Conservation (phyloP, 2,797 vertebrate species). For the Alauda arvensis region DNA sequence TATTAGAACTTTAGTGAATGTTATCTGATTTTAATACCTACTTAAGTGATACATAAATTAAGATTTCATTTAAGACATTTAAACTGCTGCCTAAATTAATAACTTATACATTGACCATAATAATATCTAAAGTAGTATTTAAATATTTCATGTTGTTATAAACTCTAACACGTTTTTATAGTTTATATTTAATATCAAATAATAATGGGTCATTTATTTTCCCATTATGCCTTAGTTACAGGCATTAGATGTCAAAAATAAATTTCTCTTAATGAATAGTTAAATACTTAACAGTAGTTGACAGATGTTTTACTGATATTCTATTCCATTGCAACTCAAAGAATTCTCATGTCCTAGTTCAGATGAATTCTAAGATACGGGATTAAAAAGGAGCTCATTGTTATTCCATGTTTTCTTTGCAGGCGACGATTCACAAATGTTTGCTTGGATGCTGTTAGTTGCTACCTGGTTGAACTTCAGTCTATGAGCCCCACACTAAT, state of each 20-base stretch:
- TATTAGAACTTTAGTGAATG: neutral
- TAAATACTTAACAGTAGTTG: neutral
- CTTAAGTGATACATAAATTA: neutral
- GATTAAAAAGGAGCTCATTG: neutral
- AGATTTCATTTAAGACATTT: neutral
- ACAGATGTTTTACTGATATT: neutral
- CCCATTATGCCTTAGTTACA: neutral
- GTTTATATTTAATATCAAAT: neutral
- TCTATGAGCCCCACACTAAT: conserved; percentile 84
- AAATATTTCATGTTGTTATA: neutral
- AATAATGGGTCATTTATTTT: neutral
- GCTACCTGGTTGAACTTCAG: conserved; percentile 95
- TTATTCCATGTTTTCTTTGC: conserved; percentile 17
- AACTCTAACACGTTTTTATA: neutral
- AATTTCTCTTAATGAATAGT: neutral
- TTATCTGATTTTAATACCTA: neutral
- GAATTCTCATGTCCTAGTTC: neutral
- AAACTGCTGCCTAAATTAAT: neutral
- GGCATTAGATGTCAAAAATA: neutral
- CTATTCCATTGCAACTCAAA: neutral
- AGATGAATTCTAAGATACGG: neutral
- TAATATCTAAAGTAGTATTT: neutral
- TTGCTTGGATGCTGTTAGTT: conserved; percentile 92
- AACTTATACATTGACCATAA: neutral
- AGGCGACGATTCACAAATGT: conserved; percentile 91